Conservation (phyloP, 2,113 vertebrate species). For the Sporophila hypoxantha region DNA sequence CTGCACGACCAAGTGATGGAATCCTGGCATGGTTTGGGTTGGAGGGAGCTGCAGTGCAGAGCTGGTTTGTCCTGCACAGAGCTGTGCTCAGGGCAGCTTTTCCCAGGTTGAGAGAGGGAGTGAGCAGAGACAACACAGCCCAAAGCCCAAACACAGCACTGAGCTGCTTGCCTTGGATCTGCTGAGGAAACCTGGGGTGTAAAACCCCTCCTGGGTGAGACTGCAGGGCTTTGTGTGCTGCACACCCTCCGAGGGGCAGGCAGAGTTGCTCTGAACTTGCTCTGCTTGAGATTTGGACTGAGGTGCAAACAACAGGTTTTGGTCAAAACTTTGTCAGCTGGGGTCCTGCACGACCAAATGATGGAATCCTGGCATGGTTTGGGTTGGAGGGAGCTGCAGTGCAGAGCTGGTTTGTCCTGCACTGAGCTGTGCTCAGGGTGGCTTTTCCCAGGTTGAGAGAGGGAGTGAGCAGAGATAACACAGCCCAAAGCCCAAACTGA, state of each 20-base stretch:
- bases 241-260: background rate
- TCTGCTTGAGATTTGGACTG: background rate
- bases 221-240: background rate
- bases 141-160: background rate
- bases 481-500: no score
- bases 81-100: background rate
- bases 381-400: background rate
- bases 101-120: background rate
- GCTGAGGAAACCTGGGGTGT: background rate
- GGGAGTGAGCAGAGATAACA: no score
- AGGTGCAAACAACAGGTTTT: background rate
- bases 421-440: no score
- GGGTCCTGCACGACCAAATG: background rate
- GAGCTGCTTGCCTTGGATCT: background rate
- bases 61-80: background rate
- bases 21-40: background rate
- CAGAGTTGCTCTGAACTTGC: background rate
- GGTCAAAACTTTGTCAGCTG: background rate
- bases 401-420: no score
- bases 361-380: background rate
- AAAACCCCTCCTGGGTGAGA: background rate
- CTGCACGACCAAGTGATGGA: background rate
- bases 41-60: no score
- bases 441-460: no score
- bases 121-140: background rate